Evolutionary conservation across 2,797 vertebrate species (phyloP).

Genomic region (Catostomus latipinnis): DNA sequence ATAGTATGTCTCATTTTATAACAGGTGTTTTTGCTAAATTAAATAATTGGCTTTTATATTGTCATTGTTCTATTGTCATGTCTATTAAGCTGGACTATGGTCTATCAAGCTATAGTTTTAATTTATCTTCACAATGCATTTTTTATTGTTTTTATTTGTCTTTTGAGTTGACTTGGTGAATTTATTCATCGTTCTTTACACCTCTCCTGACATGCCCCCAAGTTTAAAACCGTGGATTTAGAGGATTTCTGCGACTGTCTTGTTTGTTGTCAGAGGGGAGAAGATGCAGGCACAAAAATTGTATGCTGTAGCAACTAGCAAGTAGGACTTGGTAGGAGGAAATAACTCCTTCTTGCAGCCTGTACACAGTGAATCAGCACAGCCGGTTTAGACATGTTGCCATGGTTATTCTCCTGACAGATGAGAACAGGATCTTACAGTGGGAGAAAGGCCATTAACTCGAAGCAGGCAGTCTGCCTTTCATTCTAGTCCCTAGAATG

Average conservation of each 20-base stretch:
- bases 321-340: constrained; percentile 43
- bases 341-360: constrained; percentile 44
- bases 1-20: too few species aligned
- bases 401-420: constrained; percentile 51
- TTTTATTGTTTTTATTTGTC: too few species aligned
- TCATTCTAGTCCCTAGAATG: constrained; percentile 17
- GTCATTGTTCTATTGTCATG: too few species aligned
- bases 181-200: too few species aligned
- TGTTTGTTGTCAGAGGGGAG: constrained; percentile 26
- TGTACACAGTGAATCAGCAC: constrained; percentile 50
- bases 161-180: too few species aligned
- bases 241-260: constrained; percentile 6
- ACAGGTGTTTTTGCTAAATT: too few species aligned
- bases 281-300: constrained; percentile 27
- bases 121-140: too few species aligned
- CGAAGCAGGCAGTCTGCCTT: constrained; percentile 21
- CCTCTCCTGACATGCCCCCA: too few species aligned
- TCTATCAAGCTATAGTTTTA: too few species aligned
- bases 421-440: constrained; percentile 45
- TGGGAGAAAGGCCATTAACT: constrained; percentile 16
- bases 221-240: constrained; percentile 2
- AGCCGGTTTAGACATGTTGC: constrained; percentile 57
- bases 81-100: too few species aligned
- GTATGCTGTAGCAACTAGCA: constrained; percentile 42
- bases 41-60: too few species aligned